These are phyloP conservation scores for Melinaea marsaeus DNA, from an alignment of 2,888 invertebrate genomes.

Conservation along the genomic window DNA sequence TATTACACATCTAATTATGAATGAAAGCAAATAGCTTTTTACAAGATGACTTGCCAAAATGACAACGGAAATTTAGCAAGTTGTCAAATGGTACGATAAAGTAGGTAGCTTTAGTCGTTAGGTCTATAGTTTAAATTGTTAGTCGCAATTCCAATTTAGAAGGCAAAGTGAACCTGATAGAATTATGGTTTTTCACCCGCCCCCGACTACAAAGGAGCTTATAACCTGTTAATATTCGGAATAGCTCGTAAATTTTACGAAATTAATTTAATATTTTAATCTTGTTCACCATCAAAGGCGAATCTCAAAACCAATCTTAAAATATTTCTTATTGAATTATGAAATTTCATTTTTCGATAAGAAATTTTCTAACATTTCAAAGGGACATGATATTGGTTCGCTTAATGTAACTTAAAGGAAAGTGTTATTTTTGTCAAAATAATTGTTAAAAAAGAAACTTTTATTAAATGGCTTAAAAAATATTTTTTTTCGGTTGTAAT, in stretches of 20 bases:
- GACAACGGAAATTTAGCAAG: not conserved
- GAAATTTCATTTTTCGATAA: not conserved
- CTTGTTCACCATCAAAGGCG: constrained; percentile 54
- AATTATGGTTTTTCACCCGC: constrained; percentile 52
- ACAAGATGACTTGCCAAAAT: too few species aligned
- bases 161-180: constrained; percentile 42
- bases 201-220: constrained; percentile 58
- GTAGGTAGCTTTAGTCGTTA: not conserved
- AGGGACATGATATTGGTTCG: not conserved
- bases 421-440: too few species aligned
- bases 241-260: constrained; percentile 60
- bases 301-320: constrained; percentile 31
- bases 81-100: not conserved
- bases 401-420: too few species aligned
- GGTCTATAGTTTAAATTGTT: constrained; percentile 9
- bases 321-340: constrained; percentile 10
- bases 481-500: too few species aligned
- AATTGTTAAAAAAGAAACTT: too few species aligned
- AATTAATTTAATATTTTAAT: constrained; percentile 67
- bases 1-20: too few species aligned
- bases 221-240: constrained; percentile 68
- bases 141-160: constrained; percentile 44
- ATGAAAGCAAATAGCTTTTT: too few species aligned
- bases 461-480: too few species aligned
- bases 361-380: constrained; percentile 7